These are phyloP conservation scores for Coracias cyanogaster DNA, from an alignment of 2,797 vertebrate genomes.

Conservation along the genomic window DNA sequence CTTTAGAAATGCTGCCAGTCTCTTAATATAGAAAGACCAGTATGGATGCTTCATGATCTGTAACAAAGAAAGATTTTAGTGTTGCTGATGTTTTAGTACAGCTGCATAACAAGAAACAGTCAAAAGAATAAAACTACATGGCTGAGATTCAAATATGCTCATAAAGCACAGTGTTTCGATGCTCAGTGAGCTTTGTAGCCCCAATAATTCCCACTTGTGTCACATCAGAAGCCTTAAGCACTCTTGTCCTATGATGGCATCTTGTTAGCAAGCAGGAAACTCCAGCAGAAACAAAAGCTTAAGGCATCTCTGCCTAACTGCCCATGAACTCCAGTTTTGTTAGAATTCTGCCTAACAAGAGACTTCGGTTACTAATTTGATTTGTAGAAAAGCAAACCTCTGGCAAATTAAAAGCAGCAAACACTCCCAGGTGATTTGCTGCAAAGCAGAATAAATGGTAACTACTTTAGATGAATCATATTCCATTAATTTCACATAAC, in stretches of 20 bases:
- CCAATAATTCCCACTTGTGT: slow-evolving; percentile 34
- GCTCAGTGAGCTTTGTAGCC: slow-evolving; percentile 38
- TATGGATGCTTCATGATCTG: neutral
- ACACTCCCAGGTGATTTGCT: slow-evolving; percentile 33
- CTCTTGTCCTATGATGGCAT: slow-evolving; percentile 18
- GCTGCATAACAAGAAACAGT: slow-evolving; percentile 25
- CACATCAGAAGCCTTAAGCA: slow-evolving; percentile 21
- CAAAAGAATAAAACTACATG: slow-evolving; percentile 45
- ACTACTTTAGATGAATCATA: slow-evolving; percentile 28
- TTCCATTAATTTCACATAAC: slow-evolving; percentile 24
- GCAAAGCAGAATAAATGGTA: slow-evolving; percentile 40
- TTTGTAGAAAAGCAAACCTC: slow-evolving; percentile 50
- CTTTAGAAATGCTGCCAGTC: neutral
- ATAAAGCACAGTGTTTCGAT: slow-evolving; percentile 42
- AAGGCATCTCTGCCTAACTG: slow-evolving; percentile 37
- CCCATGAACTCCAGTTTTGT: slow-evolving; percentile 28
- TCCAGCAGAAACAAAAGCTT: slow-evolving; percentile 39
- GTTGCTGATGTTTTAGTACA: neutral
- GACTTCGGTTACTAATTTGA: slow-evolving; percentile 42
- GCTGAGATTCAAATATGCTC: slow-evolving; percentile 42
- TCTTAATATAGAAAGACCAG: neutral
- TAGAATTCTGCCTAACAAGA: slow-evolving; percentile 48
- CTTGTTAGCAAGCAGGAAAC: slow-evolving; percentile 60
- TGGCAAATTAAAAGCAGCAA: slow-evolving; percentile 51
- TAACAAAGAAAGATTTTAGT: neutral